Conservation (phyloP, 2,888 invertebrate genomes). For the Unio delphinus region DNA sequence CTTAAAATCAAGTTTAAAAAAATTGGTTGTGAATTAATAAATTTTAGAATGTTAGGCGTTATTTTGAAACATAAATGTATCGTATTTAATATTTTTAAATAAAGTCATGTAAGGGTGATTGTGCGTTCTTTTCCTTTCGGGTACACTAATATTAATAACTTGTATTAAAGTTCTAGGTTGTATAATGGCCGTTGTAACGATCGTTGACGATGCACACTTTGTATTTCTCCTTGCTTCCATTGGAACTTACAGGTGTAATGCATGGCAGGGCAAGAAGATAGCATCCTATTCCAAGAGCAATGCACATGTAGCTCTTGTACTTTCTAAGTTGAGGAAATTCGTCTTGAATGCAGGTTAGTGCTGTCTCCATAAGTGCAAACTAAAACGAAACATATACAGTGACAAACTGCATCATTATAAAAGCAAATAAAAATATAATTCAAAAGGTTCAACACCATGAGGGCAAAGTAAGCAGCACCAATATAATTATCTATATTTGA, state of each 20-base stretch:
- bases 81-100: too few relatives aligned
- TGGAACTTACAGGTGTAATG: conserved; percentile 53
- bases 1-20: too few relatives aligned
- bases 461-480: background rate
- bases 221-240: too few relatives aligned
- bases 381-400: conserved; percentile 32
- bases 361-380: conserved; percentile 70
- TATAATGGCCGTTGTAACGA: too few relatives aligned
- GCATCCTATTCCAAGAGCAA: conserved; percentile 44
- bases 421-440: background rate
- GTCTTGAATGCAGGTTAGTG: conserved; percentile 69
- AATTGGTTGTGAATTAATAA: too few relatives aligned
- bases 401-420: background rate
- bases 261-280: conserved; percentile 57
- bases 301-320: conserved; percentile 56
- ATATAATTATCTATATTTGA: background rate
- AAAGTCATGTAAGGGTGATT: too few relatives aligned
- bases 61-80: too few relatives aligned
- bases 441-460: background rate
- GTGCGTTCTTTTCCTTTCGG: too few relatives aligned
- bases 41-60: too few relatives aligned
- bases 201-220: too few relatives aligned
- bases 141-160: too few relatives aligned
- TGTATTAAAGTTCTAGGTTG: too few relatives aligned
- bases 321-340: conserved; percentile 71